Evolutionary conservation across 2,888 invertebrate genomes (phyloP).

Genomic region (Drosophila mulleri): DNA sequence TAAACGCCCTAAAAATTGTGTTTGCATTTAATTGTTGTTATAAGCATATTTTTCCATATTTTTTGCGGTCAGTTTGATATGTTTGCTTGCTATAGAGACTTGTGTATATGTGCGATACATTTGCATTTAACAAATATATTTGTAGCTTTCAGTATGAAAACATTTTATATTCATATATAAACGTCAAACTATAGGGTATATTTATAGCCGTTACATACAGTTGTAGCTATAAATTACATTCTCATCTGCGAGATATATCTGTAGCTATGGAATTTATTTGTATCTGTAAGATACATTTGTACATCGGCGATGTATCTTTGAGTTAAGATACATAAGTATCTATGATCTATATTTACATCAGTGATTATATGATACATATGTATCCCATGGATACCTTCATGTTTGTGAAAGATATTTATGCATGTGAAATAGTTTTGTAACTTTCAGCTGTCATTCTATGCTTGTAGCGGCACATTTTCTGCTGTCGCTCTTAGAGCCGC

Average conservation of each 20-base stretch:
- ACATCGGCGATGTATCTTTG: no score
- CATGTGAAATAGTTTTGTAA: conserved; percentile 28
- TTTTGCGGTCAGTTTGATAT: conserved; percentile 5
- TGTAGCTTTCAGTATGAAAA: no score
- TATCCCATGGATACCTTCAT: background rate
- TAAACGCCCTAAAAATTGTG: conserved; percentile 47
- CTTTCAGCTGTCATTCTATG: conserved; percentile 34
- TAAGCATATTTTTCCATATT: conserved; percentile 13
- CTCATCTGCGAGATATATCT: no score
- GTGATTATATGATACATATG: background rate
- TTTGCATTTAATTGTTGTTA: conserved; percentile 14
- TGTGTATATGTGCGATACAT: background rate
- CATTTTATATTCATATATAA: no score
- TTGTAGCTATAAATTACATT: no score
- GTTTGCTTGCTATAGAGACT: conserved; percentile 2
- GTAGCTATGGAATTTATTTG: no score
- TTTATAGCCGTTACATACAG: no score
- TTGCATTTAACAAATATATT: no score
- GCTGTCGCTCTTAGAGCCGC: background rate
- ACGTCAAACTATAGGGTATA: no score
- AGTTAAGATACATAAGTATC: background rate
- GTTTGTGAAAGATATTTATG: background rate
- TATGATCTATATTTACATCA: background rate
- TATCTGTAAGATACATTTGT: no score
- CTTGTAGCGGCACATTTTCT: conserved; percentile 27